phyloP scores from a whole-genome alignment of 2,888 invertebrate species.

The Neoaliturus tenellus region DNA sequence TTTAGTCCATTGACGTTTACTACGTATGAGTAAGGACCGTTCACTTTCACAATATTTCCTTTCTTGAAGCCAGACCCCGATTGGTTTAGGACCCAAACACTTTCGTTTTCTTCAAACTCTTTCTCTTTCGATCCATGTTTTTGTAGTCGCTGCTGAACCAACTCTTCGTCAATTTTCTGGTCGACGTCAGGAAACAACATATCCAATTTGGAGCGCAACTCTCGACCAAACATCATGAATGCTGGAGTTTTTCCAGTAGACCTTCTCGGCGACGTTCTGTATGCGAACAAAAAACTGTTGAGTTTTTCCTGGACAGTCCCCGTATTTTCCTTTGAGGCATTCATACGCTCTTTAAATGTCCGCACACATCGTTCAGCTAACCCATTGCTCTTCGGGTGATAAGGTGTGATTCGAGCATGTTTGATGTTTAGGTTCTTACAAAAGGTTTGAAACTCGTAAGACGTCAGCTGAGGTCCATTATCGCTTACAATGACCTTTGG shows the following conservation, averaged over 20 bases:
- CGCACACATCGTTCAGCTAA: neutral
- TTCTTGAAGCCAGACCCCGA: neutral
- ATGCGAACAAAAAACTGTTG: neutral
- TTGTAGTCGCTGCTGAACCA: neutral
- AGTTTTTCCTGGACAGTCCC: neutral
- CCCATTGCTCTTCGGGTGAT: conserved; percentile 62
- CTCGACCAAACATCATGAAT: neutral
- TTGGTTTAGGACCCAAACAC: neutral
- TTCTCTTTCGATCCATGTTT: neutral
- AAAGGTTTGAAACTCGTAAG: neutral
- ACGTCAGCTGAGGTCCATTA: neutral
- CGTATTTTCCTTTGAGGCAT: too few relatives aligned
- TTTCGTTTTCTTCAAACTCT: neutral
- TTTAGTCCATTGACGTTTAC: too few relatives aligned
- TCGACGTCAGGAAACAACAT: neutral
- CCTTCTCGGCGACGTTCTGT: neutral
- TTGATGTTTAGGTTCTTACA: neutral
- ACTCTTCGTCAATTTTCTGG: neutral
- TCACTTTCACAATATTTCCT: neutral
- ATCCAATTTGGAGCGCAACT: neutral
- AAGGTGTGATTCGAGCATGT: conserved; percentile 42
- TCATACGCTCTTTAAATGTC: neutral
- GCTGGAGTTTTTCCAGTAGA: neutral
- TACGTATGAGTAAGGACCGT: neutral
- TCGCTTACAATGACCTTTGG: conserved; percentile 56